Evolutionary conservation across 2,113 vertebrate species (phyloP).

Genomic region (rat (Rattus norvegicus)): DNA sequence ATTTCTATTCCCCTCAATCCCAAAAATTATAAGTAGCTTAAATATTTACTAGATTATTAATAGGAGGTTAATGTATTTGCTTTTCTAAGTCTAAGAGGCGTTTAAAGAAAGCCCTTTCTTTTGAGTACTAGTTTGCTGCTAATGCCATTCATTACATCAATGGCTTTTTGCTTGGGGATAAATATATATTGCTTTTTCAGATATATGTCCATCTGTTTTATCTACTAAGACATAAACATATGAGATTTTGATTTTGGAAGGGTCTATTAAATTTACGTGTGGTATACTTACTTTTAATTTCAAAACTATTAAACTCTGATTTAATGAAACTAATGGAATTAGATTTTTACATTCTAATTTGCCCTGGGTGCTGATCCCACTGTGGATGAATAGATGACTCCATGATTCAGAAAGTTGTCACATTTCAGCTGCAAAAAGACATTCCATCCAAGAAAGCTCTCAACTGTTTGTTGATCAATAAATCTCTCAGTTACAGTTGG

Average conservation of each 20-base stretch:
- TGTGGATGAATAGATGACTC: background rate
- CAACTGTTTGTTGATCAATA: background rate
- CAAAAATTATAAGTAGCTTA: background rate
- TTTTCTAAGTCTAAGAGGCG: background rate
- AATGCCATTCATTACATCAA: background rate
- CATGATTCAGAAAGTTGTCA: background rate
- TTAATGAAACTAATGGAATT: background rate
- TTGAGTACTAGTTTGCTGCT: background rate
- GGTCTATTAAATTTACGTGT: background rate
- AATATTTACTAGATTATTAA: background rate
- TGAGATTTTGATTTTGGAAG: background rate
- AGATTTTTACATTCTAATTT: background rate
- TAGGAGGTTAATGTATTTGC: background rate
- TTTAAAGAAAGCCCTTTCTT: background rate
- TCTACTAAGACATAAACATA: background rate
- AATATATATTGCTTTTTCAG: background rate
- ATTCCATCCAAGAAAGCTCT: background rate
- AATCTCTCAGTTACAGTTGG: background rate
- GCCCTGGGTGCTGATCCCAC: background rate
- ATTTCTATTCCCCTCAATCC: background rate
- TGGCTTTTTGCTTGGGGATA: background rate
- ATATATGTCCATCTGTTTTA: background rate
- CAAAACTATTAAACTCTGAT: background rate
- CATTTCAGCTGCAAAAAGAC: rapidly evolving
- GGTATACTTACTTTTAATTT: background rate